A percentile compares a stretch with the other conserved stretches of the same genome.
Conservation (phyloP, 2,797 vertebrate genomes). For the Sebastes vulpes region DNA sequence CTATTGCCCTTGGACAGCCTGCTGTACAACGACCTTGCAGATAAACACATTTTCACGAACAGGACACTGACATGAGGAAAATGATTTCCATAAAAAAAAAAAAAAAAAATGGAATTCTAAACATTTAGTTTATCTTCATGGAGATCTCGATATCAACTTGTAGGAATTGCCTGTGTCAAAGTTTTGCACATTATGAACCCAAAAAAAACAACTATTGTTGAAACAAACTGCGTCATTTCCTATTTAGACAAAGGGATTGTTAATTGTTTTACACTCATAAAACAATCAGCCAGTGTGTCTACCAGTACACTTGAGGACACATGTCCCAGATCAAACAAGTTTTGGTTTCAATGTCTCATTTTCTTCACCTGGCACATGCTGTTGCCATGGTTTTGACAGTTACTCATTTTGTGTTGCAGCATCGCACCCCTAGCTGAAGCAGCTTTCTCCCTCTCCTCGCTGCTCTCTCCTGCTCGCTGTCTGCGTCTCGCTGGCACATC, state of each 20-base stretch:
- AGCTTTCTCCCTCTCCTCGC: background rate
- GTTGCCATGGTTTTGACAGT: conserved; percentile 82
- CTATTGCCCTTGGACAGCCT: conserved; percentile 4
- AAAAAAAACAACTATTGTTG: conserved; percentile 31
- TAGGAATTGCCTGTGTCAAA: conserved; percentile 4
- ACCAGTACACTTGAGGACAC: conserved; percentile 11
- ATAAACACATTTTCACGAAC: conserved; percentile 25
- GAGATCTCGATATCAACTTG: background rate
- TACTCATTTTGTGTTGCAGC: conserved; percentile 60
- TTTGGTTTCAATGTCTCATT: conserved; percentile 44
- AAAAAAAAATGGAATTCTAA: background rate
- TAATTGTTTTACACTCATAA: conserved; percentile 27
- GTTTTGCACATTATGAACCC: conserved; percentile 17
- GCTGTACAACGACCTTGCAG: conserved; percentile 43
- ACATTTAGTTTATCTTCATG: conserved; percentile 10
- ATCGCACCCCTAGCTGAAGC: conserved; percentile 22
- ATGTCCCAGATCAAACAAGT: conserved; percentile 52
- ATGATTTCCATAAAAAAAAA: background rate
- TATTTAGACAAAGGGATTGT: conserved; percentile 21
- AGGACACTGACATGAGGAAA: conserved; percentile 7
- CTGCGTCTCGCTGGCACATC: conserved; percentile 70
- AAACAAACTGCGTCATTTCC: conserved; percentile 36
- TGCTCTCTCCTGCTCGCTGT: conserved; percentile 26
- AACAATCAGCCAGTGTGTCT: background rate
- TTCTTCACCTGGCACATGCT: conserved; percentile 67